These are phyloP conservation scores for Pan paniscus DNA, from an alignment of 2,113 vertebrate species.

Conservation along the genomic window DNA sequence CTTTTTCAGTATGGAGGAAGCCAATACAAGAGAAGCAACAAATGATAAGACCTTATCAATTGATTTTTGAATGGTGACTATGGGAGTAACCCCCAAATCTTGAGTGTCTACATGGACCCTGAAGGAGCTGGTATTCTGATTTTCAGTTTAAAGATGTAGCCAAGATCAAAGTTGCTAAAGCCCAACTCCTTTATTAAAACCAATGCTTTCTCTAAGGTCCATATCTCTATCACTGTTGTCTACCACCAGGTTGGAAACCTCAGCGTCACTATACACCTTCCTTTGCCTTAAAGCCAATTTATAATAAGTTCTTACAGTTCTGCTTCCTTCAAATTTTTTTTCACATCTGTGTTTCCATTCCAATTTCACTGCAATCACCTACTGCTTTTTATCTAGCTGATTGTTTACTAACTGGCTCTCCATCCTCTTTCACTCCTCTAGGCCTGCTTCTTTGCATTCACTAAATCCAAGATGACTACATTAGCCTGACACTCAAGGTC, in stretches of 20 bases:
- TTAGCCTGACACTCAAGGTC: neutral
- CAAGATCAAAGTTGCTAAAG: neutral
- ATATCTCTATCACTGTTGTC: neutral
- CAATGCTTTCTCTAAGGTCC: neutral
- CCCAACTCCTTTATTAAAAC: neutral
- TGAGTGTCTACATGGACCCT: neutral
- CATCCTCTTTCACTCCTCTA: neutral
- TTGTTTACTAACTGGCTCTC: neutral
- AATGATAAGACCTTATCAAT: neutral
- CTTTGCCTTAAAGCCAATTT: neutral
- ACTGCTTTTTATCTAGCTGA: neutral
- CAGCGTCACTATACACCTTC: neutral
- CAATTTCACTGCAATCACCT: neutral
- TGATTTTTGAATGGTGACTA: neutral
- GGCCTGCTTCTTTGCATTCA: neutral
- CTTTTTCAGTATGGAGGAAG: slow-evolving; percentile 34
- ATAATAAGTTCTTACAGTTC: neutral
- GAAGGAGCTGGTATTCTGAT: neutral
- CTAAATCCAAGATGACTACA: neutral
- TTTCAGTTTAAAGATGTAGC: neutral
- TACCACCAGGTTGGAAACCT: neutral
- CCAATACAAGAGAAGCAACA: neutral
- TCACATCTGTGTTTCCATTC: neutral
- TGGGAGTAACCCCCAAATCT: neutral
- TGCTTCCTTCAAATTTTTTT: neutral